These are phyloP conservation scores for Eucidaris tribuloides DNA, from an alignment of 35 echinoderm and acorn worm genomes.

Conservation along the genomic window DNA sequence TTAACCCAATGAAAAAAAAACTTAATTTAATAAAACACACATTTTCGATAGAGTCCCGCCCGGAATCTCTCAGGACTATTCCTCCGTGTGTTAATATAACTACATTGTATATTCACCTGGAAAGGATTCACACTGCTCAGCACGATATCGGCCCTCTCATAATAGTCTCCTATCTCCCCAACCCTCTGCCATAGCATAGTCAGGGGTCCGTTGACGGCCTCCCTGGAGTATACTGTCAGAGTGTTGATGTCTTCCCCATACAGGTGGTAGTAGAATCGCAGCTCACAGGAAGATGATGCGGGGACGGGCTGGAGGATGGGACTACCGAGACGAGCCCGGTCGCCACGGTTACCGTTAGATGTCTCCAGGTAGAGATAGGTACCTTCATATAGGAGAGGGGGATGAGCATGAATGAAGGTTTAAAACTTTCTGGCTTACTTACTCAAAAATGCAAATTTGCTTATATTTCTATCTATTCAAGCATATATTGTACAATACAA, in stretches of 20 bases:
- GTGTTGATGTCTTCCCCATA: slow-evolving; percentile 75
- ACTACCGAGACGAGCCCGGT: slow-evolving; percentile 80
- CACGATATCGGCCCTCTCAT: slow-evolving; percentile 62
- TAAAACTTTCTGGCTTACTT: too few relatives aligned
- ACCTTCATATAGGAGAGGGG: too few relatives aligned
- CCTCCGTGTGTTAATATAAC: slow-evolving; percentile 17
- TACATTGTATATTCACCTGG: slow-evolving; percentile 58
- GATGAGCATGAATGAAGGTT: too few relatives aligned
- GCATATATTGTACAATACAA: too few relatives aligned
- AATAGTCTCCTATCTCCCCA: slow-evolving; percentile 85
- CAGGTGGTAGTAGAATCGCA: slow-evolving; percentile 95
- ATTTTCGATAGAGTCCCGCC: too few relatives aligned
- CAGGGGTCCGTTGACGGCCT: slow-evolving; percentile 76
- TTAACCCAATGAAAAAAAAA: too few relatives aligned
- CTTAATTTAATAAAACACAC: too few relatives aligned
- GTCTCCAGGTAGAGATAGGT: slow-evolving; percentile 70
- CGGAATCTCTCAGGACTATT: background rate
- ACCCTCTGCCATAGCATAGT: slow-evolving; percentile 35
- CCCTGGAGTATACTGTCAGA: slow-evolving; percentile 76
- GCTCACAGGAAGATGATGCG: slow-evolving; percentile 1
- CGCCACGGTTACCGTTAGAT: slow-evolving; percentile 47
- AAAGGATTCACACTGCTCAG: slow-evolving; percentile 54
- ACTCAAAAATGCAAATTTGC: too few relatives aligned
- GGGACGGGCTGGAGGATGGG: slow-evolving; percentile 30
- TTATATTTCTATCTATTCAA: too few relatives aligned